phyloP scores from a whole-genome alignment of 2,888 invertebrate genomes.

The Ypsolopha scabrella region DNA sequence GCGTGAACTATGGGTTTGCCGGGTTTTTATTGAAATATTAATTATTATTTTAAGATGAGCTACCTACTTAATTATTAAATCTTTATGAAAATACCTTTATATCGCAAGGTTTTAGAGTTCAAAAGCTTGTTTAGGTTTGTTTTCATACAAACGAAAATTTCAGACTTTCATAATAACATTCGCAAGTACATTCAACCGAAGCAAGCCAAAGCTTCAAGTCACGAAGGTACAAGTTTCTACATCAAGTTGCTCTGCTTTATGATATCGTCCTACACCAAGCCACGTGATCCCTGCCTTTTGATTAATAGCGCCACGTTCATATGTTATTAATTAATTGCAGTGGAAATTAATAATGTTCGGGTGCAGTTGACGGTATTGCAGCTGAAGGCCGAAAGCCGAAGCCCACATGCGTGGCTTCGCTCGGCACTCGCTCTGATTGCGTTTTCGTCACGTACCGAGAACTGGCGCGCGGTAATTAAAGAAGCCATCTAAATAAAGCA shows the following conservation, averaged over 20 bases:
- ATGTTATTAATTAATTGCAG: constrained; percentile 55
- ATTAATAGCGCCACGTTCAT: constrained; percentile 46
- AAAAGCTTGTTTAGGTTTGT: too few species aligned
- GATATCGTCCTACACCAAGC: constrained; percentile 10
- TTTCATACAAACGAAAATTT: too few species aligned
- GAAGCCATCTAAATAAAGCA: constrained; percentile 33
- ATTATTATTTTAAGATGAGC: too few species aligned
- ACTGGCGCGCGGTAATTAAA: constrained; percentile 39
- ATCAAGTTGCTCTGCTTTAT: not conserved
- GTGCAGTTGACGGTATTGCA: constrained; percentile 49
- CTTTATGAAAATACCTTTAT: too few species aligned
- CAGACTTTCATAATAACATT: not conserved
- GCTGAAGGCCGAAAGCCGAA: constrained; percentile 16
- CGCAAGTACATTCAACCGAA: not conserved
- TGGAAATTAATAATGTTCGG: constrained; percentile 55
- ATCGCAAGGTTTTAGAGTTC: too few species aligned
- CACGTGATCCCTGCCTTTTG: constrained; percentile 31
- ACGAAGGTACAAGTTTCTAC: not conserved
- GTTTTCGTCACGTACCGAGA: constrained; percentile 31
- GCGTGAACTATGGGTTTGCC: too few species aligned
- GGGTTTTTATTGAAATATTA: too few species aligned
- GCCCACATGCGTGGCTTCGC: constrained; percentile 15
- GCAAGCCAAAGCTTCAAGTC: not conserved
- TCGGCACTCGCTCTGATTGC: constrained; percentile 20
- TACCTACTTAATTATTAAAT: too few species aligned